phyloP scores from a whole-genome alignment of 2,113 vertebrate genomes.

The Lota lota region DNA sequence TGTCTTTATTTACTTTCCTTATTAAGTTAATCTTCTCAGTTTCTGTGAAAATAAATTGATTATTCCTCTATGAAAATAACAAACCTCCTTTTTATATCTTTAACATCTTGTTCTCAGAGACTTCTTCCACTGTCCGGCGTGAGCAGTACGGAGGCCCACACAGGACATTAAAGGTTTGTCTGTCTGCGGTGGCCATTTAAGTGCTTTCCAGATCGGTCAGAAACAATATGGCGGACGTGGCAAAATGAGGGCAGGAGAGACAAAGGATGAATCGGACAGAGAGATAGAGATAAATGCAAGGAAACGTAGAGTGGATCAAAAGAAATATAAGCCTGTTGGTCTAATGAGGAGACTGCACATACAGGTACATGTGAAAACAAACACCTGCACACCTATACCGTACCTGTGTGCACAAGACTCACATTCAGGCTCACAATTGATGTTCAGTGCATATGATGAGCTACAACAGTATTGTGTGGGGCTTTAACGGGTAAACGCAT shows the following conservation, averaged over 20 bases:
- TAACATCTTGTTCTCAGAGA: too few species aligned
- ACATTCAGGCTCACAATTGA: too few species aligned
- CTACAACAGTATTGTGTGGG: too few species aligned
- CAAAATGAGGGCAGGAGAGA: slow-evolving; percentile 8
- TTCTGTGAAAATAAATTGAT: too few species aligned
- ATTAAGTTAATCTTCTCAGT: too few species aligned
- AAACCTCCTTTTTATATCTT: too few species aligned
- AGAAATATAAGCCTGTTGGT: background rate
- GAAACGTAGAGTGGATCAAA: background rate
- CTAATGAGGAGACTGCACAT: background rate
- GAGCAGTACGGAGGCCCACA: slow-evolving; percentile 39
- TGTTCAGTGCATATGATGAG: too few species aligned
- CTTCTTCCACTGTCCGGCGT: slow-evolving; percentile 18
- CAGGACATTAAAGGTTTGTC: slow-evolving; percentile 36
- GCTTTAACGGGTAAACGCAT: too few species aligned
- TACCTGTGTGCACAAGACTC: too few species aligned
- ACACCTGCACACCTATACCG: background rate
- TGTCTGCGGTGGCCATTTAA: slow-evolving; percentile 28
- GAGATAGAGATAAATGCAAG: too few species aligned
- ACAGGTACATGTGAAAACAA: background rate
- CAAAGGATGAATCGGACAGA: background rate
- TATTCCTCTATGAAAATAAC: too few species aligned
- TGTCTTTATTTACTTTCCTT: too few species aligned
- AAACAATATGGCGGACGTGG: slow-evolving; percentile 35
- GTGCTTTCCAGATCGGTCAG: slow-evolving; percentile 34